Conservation (phyloP, 2,888 invertebrate species). For the Meandrusa payeni region DNA sequence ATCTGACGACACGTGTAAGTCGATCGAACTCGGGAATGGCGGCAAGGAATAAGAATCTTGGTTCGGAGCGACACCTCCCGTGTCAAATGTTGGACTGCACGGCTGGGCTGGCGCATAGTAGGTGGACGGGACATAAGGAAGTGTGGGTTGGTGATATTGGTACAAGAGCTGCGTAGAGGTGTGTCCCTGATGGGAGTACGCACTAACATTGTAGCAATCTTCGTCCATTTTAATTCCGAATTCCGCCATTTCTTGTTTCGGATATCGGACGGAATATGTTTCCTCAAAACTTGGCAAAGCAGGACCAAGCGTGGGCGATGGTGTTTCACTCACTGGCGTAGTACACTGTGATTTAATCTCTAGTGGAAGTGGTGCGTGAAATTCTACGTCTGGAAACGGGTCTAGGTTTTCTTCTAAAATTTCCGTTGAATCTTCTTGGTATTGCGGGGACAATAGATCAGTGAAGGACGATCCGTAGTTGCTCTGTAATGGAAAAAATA, state of each 20-base stretch:
- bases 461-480: constrained; percentile 90
- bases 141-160: constrained; percentile 81
- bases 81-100: constrained; percentile 77
- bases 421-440: constrained; percentile 86
- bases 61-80: constrained; percentile 70
- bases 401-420: constrained; percentile 87
- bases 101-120: constrained; percentile 82
- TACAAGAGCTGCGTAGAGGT: constrained; percentile 79
- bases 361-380: constrained; percentile 67
- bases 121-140: constrained; percentile 77
- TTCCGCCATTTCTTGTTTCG: constrained; percentile 82
- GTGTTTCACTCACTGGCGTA: constrained; percentile 67
- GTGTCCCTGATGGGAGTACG: constrained; percentile 80
- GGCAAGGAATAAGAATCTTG: constrained; percentile 87
- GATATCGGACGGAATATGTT: constrained; percentile 90
- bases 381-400: constrained; percentile 86
- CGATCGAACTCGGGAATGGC: constrained; percentile 85
- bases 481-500: constrained; percentile 81
- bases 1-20: constrained; percentile 84
- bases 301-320: constrained; percentile 75
- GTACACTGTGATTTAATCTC: constrained; percentile 67
- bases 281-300: constrained; percentile 93
- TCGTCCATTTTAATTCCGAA: constrained; percentile 92
- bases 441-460: constrained; percentile 88
- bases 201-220: constrained; percentile 87